Evolutionary conservation across 2,113 vertebrate genomes (phyloP), one percentile per base, ranked within the genome.

Genomic region (Gnathonemus echidnorhynchus): DNA sequence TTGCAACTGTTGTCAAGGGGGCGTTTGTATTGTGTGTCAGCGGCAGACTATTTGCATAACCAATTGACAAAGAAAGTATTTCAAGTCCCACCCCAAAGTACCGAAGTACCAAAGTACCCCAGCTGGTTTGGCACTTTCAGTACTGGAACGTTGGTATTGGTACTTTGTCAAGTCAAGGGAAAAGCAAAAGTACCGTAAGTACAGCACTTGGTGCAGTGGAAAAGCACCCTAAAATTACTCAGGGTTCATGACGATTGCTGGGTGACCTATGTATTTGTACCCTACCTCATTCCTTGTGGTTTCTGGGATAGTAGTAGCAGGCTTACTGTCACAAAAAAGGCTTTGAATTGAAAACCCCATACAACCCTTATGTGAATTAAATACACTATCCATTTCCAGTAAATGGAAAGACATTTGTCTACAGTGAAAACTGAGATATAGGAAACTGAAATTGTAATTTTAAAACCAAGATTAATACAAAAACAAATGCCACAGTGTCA

Each of bases 401-500:
- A 92, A 89, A 91, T 50, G 48, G 89, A 45, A 80, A 86, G 31
- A 50, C 10, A 88, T 66, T 88, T 87, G 77, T 87, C 80, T 88
- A 49, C 66, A 31, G 45, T 53, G 58, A 86, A 91, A 19, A 46
- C 50, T 86, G 53, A 19, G 45, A 80, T 46, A 87, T 13, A 86
- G 46, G 70, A 74, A 27, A 49, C 88, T 52, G 74, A 35, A 92
- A 90, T 6, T 56, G 19, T 56, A 91, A 92, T 92, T 93, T 93
- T 92, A 93, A 89, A 52, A 80, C 89, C 56, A 90, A 87, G 88
- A 42, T 88, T 90, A 74, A 21, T 91, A 89, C 90, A 89, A 90
- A 88, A 89, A 90, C 90, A 66, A 87, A 53, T 31, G 49, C 90
- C 93, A 93, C 90, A 90, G 90, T 92, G 92, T 91, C 90, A 80